These are phyloP conservation scores for Hipparchia sbordonii DNA, from an alignment of 2,888 invertebrate species.

Conservation along the genomic window DNA sequence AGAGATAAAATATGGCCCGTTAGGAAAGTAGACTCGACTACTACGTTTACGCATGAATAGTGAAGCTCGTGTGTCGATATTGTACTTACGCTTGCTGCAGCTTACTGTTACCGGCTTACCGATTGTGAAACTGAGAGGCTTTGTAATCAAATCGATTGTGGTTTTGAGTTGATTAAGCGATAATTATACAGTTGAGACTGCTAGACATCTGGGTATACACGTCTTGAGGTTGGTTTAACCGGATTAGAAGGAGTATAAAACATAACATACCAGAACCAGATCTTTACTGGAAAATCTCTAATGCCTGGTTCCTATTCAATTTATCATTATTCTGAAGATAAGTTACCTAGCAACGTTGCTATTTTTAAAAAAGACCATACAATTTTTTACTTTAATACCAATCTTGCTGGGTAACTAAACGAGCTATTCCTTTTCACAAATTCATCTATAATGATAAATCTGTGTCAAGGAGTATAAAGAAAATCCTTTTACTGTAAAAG, in stretches of 20 bases:
- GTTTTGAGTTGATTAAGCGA: slow-evolving; percentile 12
- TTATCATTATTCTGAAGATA: too few species aligned
- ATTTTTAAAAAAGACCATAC: too few species aligned
- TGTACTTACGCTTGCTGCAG: not conserved
- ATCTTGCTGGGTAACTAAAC: too few species aligned
- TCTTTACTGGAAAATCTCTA: not conserved
- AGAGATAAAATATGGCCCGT: slow-evolving; percentile 62
- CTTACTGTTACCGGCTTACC: not conserved
- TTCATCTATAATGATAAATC: too few species aligned
- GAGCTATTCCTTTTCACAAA: too few species aligned
- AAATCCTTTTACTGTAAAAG: too few species aligned
- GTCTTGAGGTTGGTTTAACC: not conserved
- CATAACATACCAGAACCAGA: not conserved
- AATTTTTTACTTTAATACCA: too few species aligned
- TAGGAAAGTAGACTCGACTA: slow-evolving; percentile 75
- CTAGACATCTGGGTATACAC: not conserved
- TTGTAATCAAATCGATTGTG: slow-evolving; percentile 14
- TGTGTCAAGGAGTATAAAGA: too few species aligned
- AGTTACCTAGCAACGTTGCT: too few species aligned
- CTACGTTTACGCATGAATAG: slow-evolving; percentile 73
- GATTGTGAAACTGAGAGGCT: slow-evolving; percentile 12
- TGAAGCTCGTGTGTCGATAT: slow-evolving; percentile 48
- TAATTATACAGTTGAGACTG: not conserved
- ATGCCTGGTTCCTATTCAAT: too few species aligned
- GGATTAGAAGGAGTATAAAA: not conserved